phyloP scores from a whole-genome alignment of 2,797 vertebrate genomes.

The Oceanodroma leucorhoa region DNA sequence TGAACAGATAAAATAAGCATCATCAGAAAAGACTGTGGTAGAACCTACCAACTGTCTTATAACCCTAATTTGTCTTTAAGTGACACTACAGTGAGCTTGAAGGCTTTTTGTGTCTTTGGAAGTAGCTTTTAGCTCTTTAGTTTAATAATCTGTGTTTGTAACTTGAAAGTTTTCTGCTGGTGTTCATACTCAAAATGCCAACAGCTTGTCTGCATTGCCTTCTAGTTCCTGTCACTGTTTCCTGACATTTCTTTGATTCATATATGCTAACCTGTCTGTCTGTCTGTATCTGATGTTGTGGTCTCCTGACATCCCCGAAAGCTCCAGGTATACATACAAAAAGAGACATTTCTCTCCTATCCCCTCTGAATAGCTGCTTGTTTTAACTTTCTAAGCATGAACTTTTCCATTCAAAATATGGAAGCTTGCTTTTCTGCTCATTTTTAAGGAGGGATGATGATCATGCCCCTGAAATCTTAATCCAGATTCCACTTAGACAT shows the following conservation, averaged over 20 bases:
- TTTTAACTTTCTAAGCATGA: neutral
- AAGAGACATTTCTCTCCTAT: neutral
- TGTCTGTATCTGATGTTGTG: neutral
- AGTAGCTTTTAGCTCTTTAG: neutral
- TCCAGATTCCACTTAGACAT: neutral
- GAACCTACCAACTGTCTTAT: neutral
- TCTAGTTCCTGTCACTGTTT: neutral
- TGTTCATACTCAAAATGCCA: neutral
- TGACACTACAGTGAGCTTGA: neutral
- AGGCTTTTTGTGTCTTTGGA: neutral
- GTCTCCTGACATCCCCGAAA: neutral
- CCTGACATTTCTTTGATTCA: neutral
- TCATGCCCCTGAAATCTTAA: neutral
- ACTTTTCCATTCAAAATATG: neutral
- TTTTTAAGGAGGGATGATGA: neutral
- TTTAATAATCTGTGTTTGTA: neutral
- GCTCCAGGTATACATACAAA: neutral
- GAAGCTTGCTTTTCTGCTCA: neutral
- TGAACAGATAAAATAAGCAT: neutral
- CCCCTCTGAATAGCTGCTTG: neutral
- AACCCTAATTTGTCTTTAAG: neutral
- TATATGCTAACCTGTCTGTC: neutral
- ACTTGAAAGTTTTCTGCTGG: neutral
- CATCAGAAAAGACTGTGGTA: neutral
- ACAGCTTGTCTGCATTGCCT: neutral